Conservation (phyloP, 2,888 invertebrate species). For the Atherix ibis region DNA sequence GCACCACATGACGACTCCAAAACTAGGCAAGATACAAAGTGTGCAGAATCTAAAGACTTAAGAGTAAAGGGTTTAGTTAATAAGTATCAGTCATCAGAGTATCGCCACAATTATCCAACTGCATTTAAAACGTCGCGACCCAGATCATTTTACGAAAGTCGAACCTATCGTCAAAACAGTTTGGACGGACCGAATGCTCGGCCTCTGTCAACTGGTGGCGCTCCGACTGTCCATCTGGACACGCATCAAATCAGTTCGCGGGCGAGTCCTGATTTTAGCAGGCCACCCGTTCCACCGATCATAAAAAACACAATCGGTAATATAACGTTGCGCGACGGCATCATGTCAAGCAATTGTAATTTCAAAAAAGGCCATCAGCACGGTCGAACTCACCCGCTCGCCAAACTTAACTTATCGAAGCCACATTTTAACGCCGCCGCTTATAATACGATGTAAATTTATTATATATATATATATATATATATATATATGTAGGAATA, state of each 20-base stretch:
- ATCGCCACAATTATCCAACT: conserved; percentile 19
- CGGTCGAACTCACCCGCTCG: conserved; percentile 82
- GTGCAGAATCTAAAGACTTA: conserved; percentile 39
- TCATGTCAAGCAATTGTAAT: conserved; percentile 16
- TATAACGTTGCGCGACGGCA: conserved; percentile 16
- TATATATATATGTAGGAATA: too few species aligned
- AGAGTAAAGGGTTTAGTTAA: conserved; percentile 63
- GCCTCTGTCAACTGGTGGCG: background rate
- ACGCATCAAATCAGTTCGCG: background rate
- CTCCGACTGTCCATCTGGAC: conserved; percentile 22
- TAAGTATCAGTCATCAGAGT: conserved; percentile 44
- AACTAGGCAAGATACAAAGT: conserved; percentile 3
- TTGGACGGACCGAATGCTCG: conserved; percentile 5
- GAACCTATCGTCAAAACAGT: conserved; percentile 10
- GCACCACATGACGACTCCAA: conserved; percentile 33
- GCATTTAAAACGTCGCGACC: conserved; percentile 15
- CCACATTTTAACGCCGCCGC: conserved; percentile 58
- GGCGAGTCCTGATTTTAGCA: conserved; percentile 18
- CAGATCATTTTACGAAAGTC: conserved; percentile 28
- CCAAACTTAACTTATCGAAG: conserved; percentile 67
- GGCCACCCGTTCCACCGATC: conserved; percentile 31
- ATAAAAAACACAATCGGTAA: conserved; percentile 8
- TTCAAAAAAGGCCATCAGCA: conserved; percentile 63
- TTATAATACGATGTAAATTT: conserved; percentile 76
- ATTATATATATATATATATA: too few species aligned